phyloP scores from a whole-genome alignment of 2,888 invertebrate species.

The Caenorhabditis japonica region DNA sequence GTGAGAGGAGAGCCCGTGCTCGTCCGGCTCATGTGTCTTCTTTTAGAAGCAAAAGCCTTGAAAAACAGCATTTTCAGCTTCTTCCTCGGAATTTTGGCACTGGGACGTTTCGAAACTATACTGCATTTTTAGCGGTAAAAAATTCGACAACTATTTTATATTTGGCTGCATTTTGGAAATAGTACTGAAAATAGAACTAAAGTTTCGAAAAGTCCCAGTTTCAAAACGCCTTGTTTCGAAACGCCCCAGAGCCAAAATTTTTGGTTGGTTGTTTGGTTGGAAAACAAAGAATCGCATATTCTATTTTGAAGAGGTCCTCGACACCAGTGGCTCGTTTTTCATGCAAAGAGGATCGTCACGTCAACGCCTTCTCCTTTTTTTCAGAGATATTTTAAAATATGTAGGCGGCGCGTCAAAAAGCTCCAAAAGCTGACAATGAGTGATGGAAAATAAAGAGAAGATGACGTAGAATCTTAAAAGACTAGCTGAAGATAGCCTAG shows the following conservation, averaged over 20 bases:
- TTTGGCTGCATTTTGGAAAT: constrained; percentile 13
- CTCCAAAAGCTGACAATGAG: not conserved
- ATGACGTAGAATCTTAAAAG: not conserved
- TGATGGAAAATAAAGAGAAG: constrained; percentile 7
- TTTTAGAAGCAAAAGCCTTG: constrained; percentile 1
- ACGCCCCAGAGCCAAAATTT: not conserved
- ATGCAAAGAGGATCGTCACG: constrained; percentile 28
- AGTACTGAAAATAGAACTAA: too few relatives aligned
- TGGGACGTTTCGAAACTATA: too few relatives aligned
- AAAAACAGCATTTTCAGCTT: constrained; percentile 10
- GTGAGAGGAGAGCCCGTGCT: not conserved
- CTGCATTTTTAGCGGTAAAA: too few relatives aligned
- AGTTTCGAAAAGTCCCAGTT: too few relatives aligned
- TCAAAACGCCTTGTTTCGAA: too few relatives aligned
- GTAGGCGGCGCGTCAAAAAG: constrained; percentile 13
- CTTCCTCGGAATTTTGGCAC: too few relatives aligned
- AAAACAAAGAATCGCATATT: too few relatives aligned
- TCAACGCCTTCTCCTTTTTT: not conserved
- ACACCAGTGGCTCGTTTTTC: constrained; percentile 26
- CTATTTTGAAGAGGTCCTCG: too few relatives aligned
- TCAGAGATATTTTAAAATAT: not conserved
- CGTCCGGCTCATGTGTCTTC: constrained; percentile 16
- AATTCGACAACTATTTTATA: too few relatives aligned
- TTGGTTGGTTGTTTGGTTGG: too few relatives aligned
- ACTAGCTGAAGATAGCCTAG: not conserved